A percentile compares a stretch with the other conserved stretches of the same genome.
Evolutionary conservation across 2,888 invertebrate genomes (phyloP).

Genomic region (Leptinotarsa peninsularis): DNA sequence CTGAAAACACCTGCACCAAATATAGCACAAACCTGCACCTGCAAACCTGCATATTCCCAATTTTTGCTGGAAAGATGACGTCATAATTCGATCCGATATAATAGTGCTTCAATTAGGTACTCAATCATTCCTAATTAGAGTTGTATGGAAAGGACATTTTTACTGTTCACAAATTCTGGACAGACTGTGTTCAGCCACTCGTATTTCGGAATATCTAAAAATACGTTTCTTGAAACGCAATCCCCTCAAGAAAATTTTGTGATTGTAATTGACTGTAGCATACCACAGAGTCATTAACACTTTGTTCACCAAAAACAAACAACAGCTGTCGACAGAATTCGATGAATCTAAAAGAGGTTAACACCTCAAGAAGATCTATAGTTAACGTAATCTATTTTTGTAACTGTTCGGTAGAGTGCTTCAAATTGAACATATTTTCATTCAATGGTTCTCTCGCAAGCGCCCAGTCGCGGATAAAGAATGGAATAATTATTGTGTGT

Average conservation of each 20-base stretch:
- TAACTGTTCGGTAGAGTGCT: neutral
- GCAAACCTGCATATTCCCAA: no score
- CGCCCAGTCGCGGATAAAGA: no score
- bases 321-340: slow-evolving; percentile 8
- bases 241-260: neutral
- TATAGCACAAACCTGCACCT: no score
- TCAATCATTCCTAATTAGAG: no score
- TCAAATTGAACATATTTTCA: neutral
- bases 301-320: slow-evolving; percentile 1
- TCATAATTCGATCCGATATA: no score
- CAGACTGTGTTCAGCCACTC: no score
- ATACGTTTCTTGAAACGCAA: neutral
- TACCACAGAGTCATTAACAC: slow-evolving; percentile 9
- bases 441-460: neutral
- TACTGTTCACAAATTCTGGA: no score
- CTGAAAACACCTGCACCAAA: no score
- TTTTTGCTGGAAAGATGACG: no score
- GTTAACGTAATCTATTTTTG: slow-evolving; percentile 1
- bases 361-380: slow-evolving; percentile 12
- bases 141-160: no score
- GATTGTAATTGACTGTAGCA: neutral
- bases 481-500: no score
- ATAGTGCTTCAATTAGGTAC: no score
- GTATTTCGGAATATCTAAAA: neutral
- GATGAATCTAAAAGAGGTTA: slow-evolving; percentile 15